phyloP scores from a whole-genome alignment of 2,888 invertebrate genomes.

The Orchestes rusci region DNA sequence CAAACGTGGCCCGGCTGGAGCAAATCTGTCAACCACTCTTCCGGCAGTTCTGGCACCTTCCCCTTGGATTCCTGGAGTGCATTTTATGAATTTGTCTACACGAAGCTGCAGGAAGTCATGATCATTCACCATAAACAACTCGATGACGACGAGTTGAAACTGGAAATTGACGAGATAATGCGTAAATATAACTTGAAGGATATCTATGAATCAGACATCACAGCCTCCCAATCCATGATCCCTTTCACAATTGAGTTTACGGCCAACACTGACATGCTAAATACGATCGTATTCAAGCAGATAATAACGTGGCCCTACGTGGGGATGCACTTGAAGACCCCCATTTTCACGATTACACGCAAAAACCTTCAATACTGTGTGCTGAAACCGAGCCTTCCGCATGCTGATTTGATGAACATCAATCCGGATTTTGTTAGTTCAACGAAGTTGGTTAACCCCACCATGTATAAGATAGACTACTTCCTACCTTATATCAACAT shows the following conservation, averaged over 20 bases:
- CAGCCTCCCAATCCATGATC: conserved; percentile 23
- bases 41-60: conserved; percentile 29
- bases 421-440: conserved; percentile 24
- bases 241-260: conserved; percentile 28
- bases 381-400: conserved; percentile 25
- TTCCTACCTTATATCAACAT: conserved; percentile 21
- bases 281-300: conserved; percentile 28
- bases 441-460: conserved; percentile 23
- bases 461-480: conserved; percentile 13
- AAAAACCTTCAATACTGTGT: conserved; percentile 23
- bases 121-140: conserved; percentile 24
- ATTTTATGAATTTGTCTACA: conserved; percentile 27
- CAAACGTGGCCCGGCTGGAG: conserved; percentile 33
- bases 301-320: conserved; percentile 30
- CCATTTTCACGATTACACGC: conserved; percentile 27
- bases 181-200: conserved; percentile 10
- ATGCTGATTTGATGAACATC: conserved; percentile 13
- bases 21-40: conserved; percentile 29
- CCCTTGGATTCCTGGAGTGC: conserved; percentile 29
- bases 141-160: conserved; percentile 12
- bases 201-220: conserved; percentile 23
- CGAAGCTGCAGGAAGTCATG: conserved; percentile 26
- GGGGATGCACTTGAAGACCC: conserved; percentile 25
- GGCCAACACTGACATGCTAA: conserved; percentile 23
- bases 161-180: conserved; percentile 3